Percentiles rank a stretch among this genome's conserved stretches.
Conservation (phyloP, 2,888 invertebrate genomes). For the Sminthurides aquaticus region DNA sequence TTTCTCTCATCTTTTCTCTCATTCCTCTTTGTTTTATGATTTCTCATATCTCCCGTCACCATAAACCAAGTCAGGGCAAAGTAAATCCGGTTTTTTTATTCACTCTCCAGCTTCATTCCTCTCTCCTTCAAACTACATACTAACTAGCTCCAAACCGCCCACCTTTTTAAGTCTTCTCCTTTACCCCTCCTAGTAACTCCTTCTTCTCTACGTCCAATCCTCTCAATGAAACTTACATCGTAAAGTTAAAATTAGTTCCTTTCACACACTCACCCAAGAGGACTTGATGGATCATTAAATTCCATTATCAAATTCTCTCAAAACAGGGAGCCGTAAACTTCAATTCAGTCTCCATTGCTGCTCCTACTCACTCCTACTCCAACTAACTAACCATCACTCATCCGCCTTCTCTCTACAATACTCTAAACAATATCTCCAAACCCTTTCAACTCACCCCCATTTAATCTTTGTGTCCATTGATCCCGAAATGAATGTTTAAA, state of each 20-base stretch:
- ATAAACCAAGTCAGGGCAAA: not conserved
- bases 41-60: not conserved
- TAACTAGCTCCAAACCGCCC: no score
- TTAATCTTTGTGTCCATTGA: no score
- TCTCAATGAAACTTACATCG: constrained; percentile 18
- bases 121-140: not conserved
- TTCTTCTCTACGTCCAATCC: no score
- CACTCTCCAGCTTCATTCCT: not conserved
- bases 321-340: not conserved
- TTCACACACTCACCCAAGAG: constrained; percentile 7
- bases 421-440: not conserved
- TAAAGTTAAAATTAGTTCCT: constrained; percentile 23
- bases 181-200: not conserved
- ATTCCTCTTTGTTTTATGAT: not conserved
- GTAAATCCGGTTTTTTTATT: not conserved
- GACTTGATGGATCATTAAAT: not conserved
- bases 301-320: not conserved
- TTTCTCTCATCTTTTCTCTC: not conserved
- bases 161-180: no score
- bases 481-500: not conserved
- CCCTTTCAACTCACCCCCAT: no score
- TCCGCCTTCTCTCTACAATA: no score
- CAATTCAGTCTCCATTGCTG: not conserved
- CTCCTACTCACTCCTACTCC: no score
- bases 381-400: no score